Evolutionary conservation across 2,797 vertebrate species (phyloP).

Genomic region (Clarias fuscus): DNA sequence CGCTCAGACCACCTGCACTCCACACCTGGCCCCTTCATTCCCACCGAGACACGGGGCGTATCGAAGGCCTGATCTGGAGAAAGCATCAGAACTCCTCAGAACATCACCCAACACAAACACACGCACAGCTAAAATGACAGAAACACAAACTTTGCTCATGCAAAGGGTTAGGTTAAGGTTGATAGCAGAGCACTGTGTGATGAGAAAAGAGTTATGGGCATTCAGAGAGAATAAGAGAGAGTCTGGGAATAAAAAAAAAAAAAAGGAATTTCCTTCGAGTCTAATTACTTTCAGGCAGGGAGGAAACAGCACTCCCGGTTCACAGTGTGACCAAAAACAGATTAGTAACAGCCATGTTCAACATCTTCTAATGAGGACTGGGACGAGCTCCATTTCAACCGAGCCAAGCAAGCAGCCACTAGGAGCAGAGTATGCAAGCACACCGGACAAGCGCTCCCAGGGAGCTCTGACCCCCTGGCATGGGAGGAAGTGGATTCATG

Average conservation of each 20-base stretch:
- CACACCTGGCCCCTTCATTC: slow-evolving; percentile 69
- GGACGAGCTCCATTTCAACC: slow-evolving; percentile 55
- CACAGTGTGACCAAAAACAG: slow-evolving; percentile 61
- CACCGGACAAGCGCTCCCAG: slow-evolving; percentile 27
- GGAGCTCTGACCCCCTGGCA: slow-evolving; percentile 38
- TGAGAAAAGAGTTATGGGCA: slow-evolving; percentile 25
- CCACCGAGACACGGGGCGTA: slow-evolving; percentile 52
- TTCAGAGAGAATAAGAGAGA: slow-evolving; percentile 14
- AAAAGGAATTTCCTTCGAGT: slow-evolving; percentile 62
- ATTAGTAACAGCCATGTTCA: slow-evolving; percentile 68
- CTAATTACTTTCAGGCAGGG: slow-evolving; percentile 71
- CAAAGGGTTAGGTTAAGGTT: slow-evolving; percentile 31
- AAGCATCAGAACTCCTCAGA: slow-evolving; percentile 63
- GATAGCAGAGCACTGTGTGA: slow-evolving; percentile 23
- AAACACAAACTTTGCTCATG: slow-evolving; percentile 42
- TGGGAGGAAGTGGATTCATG: slow-evolving; percentile 34
- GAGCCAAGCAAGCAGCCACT: slow-evolving; percentile 55
- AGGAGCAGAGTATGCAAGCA: slow-evolving; percentile 8
- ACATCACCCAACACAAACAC: slow-evolving; percentile 50
- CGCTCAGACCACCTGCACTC: slow-evolving; percentile 73
- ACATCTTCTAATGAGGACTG: slow-evolving; percentile 65
- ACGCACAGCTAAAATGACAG: slow-evolving; percentile 41
- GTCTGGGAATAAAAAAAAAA: slow-evolving; percentile 13
- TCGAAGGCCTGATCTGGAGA: slow-evolving; percentile 71
- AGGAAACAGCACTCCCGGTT: slow-evolving; percentile 68